Evolutionary conservation across 2,113 vertebrate species (phyloP).

Genomic region (Oophaga pumilio): DNA sequence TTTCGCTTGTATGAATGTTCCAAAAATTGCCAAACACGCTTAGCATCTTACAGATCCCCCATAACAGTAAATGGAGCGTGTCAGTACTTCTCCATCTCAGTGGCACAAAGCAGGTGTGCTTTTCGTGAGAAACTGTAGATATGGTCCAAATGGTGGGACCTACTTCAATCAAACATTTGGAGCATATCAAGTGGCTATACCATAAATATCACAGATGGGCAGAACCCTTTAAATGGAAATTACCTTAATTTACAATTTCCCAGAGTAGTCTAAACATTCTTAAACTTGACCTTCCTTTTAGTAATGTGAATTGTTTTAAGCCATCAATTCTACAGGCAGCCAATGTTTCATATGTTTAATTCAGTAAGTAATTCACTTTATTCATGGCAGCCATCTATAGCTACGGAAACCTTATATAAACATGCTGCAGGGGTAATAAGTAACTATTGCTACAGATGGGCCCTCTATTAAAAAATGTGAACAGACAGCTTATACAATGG

Average conservation of each 20-base stretch:
- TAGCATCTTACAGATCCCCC: too few species aligned
- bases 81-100: too few species aligned
- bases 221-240: too few species aligned
- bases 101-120: too few species aligned
- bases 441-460: conserved; percentile 40
- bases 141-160: too few species aligned
- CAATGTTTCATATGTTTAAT: neutral
- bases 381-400: neutral
- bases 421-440: conserved; percentile 38
- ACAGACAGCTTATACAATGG: conserved; percentile 40
- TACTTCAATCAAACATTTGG: too few species aligned
- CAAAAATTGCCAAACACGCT: too few species aligned
- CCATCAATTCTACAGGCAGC: neutral
- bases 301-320: neutral
- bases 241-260: neutral
- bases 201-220: too few species aligned
- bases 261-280: neutral
- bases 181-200: too few species aligned
- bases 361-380: neutral
- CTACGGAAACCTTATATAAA: conserved; percentile 25
- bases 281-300: neutral
- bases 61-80: too few species aligned
- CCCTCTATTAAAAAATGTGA: conserved; percentile 45
- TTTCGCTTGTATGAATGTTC: too few species aligned
- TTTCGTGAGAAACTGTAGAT: too few species aligned